Evolutionary conservation across 1,140 invertebrate genomes (phyloP).

Genomic region (Nautilus pompilius): DNA sequence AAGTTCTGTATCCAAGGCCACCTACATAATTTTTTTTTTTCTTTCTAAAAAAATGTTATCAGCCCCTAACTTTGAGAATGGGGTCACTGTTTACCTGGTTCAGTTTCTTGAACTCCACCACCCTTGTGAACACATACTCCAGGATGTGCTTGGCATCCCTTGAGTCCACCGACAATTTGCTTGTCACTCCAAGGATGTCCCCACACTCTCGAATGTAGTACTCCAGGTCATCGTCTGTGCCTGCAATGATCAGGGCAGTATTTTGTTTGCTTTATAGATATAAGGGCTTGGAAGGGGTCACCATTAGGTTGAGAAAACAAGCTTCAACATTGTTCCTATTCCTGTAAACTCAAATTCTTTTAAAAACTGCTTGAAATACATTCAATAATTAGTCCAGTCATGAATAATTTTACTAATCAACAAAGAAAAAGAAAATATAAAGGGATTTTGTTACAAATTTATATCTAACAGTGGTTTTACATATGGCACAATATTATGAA

Average conservation of each 20-base stretch:
- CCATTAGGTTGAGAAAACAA: too few species aligned
- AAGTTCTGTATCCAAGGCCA: neutral
- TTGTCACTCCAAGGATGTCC: slow-evolving; percentile 66
- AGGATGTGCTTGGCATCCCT: slow-evolving; percentile 61
- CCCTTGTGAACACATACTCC: slow-evolving; percentile 60
- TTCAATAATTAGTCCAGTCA: too few species aligned
- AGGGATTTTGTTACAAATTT: too few species aligned
- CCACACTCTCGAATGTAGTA: slow-evolving; percentile 90
- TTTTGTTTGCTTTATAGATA: neutral
- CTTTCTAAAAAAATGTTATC: neutral
- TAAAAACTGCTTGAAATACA: too few species aligned
- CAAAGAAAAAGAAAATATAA: too few species aligned
- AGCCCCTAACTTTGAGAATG: too few species aligned
- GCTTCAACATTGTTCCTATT: too few species aligned
- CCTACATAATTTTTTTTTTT: neutral
- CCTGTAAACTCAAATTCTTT: too few species aligned
- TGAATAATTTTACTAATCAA: too few species aligned
- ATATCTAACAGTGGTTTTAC: too few species aligned
- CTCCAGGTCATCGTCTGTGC: slow-evolving; percentile 72
- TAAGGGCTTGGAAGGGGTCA: too few species aligned
- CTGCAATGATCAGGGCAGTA: slow-evolving; percentile 32
- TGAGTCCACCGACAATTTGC: slow-evolving; percentile 51
- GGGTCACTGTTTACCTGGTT: slow-evolving; percentile 55
- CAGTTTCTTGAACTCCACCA: slow-evolving; percentile 63
- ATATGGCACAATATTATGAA: too few species aligned